These are phyloP conservation scores for Synanthedon myopaeformis DNA, from an alignment of 2,888 invertebrate genomes.

Conservation along the genomic window DNA sequence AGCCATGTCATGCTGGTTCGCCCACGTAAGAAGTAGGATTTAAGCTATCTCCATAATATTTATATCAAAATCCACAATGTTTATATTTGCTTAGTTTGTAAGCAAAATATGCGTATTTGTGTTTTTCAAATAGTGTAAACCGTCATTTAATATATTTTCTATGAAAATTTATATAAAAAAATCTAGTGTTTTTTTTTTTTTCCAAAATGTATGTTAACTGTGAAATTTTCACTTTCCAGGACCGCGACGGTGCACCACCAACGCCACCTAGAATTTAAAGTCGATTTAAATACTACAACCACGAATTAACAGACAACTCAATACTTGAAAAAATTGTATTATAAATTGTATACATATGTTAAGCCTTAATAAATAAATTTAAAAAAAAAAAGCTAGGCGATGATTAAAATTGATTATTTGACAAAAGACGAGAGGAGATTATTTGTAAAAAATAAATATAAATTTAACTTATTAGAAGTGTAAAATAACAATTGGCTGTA, in stretches of 20 bases:
- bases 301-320: background rate
- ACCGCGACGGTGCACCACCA: constrained; percentile 59
- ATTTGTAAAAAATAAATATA: background rate
- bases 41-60: too few species aligned
- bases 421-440: background rate
- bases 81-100: too few species aligned
- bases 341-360: background rate
- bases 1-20: too few species aligned
- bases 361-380: too few species aligned
- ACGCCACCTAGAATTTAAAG: constrained; percentile 58
- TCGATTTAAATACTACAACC: background rate
- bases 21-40: too few species aligned
- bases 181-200: too few species aligned
- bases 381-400: background rate
- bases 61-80: too few species aligned
- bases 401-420: background rate
- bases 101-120: too few species aligned
- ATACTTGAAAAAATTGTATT: background rate
- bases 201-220: too few species aligned
- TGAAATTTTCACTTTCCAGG: constrained; percentile 24
- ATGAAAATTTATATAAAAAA: too few species aligned
- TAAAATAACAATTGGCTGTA: background rate
- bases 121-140: too few species aligned
- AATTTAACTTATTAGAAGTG: background rate
- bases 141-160: too few species aligned